Evolutionary conservation across 2,797 vertebrate genomes (phyloP), one percentile per base, ranked within the genome.

Genomic region (Molossus alvarezi): DNA sequence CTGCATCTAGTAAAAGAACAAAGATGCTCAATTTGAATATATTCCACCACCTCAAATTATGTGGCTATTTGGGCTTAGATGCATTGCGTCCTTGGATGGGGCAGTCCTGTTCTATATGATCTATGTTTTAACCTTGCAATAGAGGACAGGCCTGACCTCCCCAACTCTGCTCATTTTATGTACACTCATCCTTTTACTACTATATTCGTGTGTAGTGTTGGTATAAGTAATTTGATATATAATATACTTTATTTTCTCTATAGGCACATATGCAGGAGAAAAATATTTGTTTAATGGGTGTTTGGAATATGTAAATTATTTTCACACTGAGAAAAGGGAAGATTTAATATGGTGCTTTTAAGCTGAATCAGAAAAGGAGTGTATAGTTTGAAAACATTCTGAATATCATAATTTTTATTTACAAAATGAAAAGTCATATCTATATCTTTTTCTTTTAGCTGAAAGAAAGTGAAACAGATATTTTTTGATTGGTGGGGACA

Each of bases 361-460:
- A 65, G 1, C 18, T 85, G 65, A 92, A 88, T 73, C 13, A 81
- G 72, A 51, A 90, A 92, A 85, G 5, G 2, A 6, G 2, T 80
- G 0, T 62, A 88, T 48, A 62, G 23, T 81, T 93, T 91, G 33
- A 83, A 96, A 84, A 55, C 29, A 94, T 77, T 81, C 29, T 95
- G n/a, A 88, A 64, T 77, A 76, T 57, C 69, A 58, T 11, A 65
- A 20, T 25, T 91, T 95, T 76, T 88, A 92, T 58, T 73, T 91
- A 18, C 64, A 71, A 51, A 92, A 21, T 81, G 23, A 87, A 96
- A 91, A 81, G 71, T 41, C n/a, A 88, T 73, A 85, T 80, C 55
- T 91, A 17, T 86, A 10, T 33, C 3, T 72, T 96, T 95, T 90
- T 23, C 85, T 55, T 86, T 80, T 33, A 84, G 57, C n/a, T 72